Evolutionary conservation across 2,797 vertebrate genomes (phyloP), one percentile per base, ranked within the genome.

Genomic region (Muscicapa striata): DNA sequence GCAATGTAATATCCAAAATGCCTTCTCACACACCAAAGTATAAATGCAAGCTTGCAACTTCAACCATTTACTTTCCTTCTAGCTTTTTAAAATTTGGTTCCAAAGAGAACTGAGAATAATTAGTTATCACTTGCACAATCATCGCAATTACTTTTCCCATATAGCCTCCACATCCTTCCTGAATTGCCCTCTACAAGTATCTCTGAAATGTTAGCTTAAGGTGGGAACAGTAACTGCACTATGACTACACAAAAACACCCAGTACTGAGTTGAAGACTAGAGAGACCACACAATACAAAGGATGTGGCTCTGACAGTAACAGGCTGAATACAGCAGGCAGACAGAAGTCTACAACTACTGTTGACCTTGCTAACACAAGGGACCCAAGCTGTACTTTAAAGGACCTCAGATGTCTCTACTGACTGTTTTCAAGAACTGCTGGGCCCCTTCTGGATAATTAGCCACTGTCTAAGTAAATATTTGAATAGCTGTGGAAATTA

Each of bases 401-500:
- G 84, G 36, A 83, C 82, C 45, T 96, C 66, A 91, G 82, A 90
- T 74, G 77, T 89, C 66, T 75, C 51, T 77, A n/a, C 57, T 51
- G 64, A 75, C 51, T 85, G 72, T 81, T 89, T 87, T 72, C 59
- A 84, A 90, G 75, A 80, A 90, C 54, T 43, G 26, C 73, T 58
- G 57, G 68, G 72, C 51, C 62, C 52, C 84, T 76, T 80, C 49
- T 89, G 58, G 79, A 78, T 83, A 92, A 91, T 95, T 86, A 94
- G 85, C 85, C 51, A 88, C 62, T 79, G 63, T 76, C 67, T 88
- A 86, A 87, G 79, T 86, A 96, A 94, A 94, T 91, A 90, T 94
- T 94, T 92, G 81, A 96, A 67, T 86, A 89, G 73, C 54, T 86
- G 81, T 54, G 34, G 52, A 95, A 92, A 94, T 91, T 15, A 82